Evolutionary conservation across 2,888 invertebrate genomes (phyloP), one percentile per base, ranked within the genome.

Genomic region (Drosophila demipolita): DNA sequence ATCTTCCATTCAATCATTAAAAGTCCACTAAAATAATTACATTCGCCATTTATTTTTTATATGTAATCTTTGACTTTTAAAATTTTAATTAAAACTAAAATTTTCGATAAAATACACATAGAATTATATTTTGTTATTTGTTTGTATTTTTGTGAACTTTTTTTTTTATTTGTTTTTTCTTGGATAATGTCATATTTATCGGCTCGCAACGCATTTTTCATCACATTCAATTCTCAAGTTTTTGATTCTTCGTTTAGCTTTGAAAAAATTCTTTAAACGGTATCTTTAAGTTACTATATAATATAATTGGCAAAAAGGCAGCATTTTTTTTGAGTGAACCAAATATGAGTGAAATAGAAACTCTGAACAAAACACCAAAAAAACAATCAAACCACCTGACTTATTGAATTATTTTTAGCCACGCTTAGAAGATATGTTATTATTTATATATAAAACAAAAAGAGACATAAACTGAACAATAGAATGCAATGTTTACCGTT

Each of bases 181-280:
- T 68, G 35, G 33, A 52, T 57, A 57, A 69, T 69, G 62, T 59
- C 38, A 63, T 74, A 38, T 59, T 23, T 60, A 65, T 50, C 54
- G 71, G 73, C 78, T 75, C 71, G 83, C 69, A 76, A 76, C 70
- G 66, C 50, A 49, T 69, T 70, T 58, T n/a, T 66, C 71, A 84
- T 83, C 82, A 83, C 82, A 83, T 67, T 59, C 29, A 69, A 58
- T 58, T 69, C 11, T 65, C 35, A 52, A n/a, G n/a, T 36, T 55
- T 55, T 75, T 55, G 23, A 49, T 55, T 59, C 40, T 26, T 26
- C 36, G 3, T 53, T 23, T 26, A 29, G 29, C 8, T 54, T 49
- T 12, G 7, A 3, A 50, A 26, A 36, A 6, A 3, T 64, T 32
- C 2, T 29, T n/a, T 45, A 60, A 70, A 42, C 35, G 8, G 7